These are phyloP conservation scores for Drosophila parthenogenetica DNA, from an alignment of 2,888 invertebrate species.

Conservation along the genomic window DNA sequence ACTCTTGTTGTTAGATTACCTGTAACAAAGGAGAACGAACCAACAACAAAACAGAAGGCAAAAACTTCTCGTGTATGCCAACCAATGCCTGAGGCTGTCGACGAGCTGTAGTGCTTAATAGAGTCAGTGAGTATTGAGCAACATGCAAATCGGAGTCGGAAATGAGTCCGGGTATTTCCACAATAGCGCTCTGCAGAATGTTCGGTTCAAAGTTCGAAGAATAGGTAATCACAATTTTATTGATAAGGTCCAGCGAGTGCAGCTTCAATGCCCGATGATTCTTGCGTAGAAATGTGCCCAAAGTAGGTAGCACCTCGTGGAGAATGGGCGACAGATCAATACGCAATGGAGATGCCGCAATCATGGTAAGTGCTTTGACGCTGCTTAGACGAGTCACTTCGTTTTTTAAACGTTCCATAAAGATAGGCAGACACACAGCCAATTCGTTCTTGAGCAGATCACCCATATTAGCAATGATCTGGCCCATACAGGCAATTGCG, in stretches of 20 bases:
- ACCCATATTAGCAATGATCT: constrained; percentile 96
- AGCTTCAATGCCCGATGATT: constrained; percentile 98
- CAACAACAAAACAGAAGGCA: constrained; percentile 93
- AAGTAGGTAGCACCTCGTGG: constrained; percentile 94
- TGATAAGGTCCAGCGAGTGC: constrained; percentile 94
- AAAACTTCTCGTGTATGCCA: constrained; percentile 90
- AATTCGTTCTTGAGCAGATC: constrained; percentile 93
- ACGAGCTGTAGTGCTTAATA: constrained; percentile 93
- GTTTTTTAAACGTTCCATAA: constrained; percentile 96
- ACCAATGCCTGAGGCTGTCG: constrained; percentile 92
- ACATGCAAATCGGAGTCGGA: constrained; percentile 98
- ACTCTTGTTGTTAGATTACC: constrained; percentile 48
- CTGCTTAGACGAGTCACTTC: constrained; percentile 98
- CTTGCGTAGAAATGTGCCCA: constrained; percentile 97
- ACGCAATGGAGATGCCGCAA: constrained; percentile 94
- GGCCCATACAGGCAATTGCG: constrained; percentile 98
- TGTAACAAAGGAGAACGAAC: constrained; percentile 94
- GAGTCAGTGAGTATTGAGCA: constrained; percentile 94
- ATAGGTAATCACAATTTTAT: constrained; percentile 96
- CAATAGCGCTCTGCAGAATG: constrained; percentile 90
- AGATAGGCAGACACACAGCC: constrained; percentile 95
- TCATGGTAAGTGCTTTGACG: constrained; percentile 97
- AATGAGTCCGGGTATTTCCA: constrained; percentile 95
- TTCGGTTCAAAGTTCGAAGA: constrained; percentile 88
- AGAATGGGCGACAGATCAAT: constrained; percentile 93